Percentiles rank a stretch among this genome's conserved stretches.
Evolutionary conservation across 2,113 vertebrate genomes (phyloP).

Genomic region (Oreochromis aureus): DNA sequence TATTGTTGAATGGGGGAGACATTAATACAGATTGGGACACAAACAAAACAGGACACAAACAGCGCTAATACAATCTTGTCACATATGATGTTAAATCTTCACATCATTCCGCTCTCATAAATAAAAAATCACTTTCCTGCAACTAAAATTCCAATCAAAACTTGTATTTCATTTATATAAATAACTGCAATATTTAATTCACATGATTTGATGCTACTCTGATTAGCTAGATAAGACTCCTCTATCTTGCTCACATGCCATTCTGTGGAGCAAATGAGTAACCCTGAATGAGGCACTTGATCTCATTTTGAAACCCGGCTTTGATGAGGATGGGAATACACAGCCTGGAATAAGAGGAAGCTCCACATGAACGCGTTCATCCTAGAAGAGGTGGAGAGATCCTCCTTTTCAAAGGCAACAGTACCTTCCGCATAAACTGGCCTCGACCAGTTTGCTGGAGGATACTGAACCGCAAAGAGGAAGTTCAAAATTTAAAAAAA

Average conservation of each 20-base stretch:
- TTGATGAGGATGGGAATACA: slow-evolving; percentile 28
- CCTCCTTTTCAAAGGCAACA: slow-evolving; percentile 13
- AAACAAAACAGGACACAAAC: background rate
- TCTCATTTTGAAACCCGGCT: slow-evolving; percentile 22
- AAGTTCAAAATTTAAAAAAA: background rate
- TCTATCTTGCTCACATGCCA: slow-evolving; percentile 13
- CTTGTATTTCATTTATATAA: background rate
- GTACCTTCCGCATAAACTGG: background rate
- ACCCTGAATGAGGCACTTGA: slow-evolving; percentile 33
- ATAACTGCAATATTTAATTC: background rate
- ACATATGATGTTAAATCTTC: background rate
- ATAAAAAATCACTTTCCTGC: background rate
- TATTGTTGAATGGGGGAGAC: background rate
- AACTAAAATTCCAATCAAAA: background rate
- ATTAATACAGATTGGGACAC: background rate
- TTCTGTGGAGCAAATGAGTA: slow-evolving; percentile 2
- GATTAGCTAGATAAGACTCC: slow-evolving; percentile 23
- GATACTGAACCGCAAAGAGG: background rate
- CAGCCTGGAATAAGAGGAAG: slow-evolving; percentile 9
- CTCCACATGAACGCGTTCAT: background rate
- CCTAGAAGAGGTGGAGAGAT: background rate
- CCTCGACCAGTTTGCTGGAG: slow-evolving; percentile 9
- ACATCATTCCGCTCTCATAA: background rate
- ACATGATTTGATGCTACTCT: background rate
- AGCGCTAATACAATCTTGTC: background rate